Evolutionary conservation across 2,113 vertebrate species (phyloP).

Genomic region (Dryoscopus gambensis): DNA sequence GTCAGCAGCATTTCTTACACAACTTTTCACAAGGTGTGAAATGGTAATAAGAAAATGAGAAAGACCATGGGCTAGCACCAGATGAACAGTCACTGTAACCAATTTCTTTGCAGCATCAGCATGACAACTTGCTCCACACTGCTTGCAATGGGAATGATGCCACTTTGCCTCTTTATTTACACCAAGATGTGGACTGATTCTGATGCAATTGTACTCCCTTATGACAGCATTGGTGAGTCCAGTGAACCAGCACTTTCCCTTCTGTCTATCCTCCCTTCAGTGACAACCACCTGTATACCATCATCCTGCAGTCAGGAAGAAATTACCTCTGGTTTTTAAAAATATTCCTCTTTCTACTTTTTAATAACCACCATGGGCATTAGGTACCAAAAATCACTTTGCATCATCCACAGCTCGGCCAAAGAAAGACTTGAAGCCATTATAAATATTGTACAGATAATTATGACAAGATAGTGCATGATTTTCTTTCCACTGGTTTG

Average conservation of each 20-base stretch:
- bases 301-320: background rate
- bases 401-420: background rate
- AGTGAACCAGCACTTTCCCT: background rate
- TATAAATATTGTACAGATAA: background rate
- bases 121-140: constrained; percentile 96
- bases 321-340: background rate
- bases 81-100: background rate
- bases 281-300: background rate
- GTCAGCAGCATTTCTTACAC: background rate
- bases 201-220: constrained; percentile 82
- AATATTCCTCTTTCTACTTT: background rate
- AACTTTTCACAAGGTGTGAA: background rate
- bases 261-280: background rate
- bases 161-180: constrained; percentile 89
- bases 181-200: constrained; percentile 84
- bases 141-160: constrained; percentile 97
- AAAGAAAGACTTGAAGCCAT: background rate
- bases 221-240: constrained; percentile 86
- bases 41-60: background rate
- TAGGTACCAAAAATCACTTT: background rate
- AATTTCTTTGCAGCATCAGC: constrained; percentile 82
- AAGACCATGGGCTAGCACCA: background rate
- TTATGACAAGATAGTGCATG: background rate
- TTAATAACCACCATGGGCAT: background rate
- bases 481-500: background rate